Conservation (phyloP, 2,797 vertebrate species). For the Leptatherina wallacei region DNA sequence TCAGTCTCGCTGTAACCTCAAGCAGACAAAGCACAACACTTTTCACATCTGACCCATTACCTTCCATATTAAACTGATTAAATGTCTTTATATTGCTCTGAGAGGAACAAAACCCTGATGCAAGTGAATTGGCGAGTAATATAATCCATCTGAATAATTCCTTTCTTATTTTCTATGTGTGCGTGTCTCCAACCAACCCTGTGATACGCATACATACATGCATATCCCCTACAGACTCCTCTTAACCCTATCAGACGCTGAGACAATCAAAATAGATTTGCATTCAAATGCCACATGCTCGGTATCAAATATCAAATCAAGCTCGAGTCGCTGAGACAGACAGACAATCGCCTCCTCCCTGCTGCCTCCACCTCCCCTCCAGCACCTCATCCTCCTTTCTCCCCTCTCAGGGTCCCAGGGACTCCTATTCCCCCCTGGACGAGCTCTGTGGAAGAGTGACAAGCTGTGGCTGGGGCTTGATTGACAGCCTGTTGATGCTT, state of each 20-base stretch:
- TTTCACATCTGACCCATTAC: conserved; percentile 59
- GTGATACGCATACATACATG: conserved; percentile 58
- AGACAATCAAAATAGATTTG: conserved; percentile 83
- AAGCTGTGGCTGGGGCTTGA: conserved; percentile 70
- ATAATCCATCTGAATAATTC: conserved; percentile 70
- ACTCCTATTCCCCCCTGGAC: conserved; percentile 71
- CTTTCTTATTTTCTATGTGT: conserved; percentile 49
- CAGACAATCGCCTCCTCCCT: conserved; percentile 64
- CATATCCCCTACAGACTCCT: conserved; percentile 78
- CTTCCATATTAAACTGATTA: conserved; percentile 61
- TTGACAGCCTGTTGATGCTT: conserved; percentile 82
- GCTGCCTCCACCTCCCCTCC: conserved; percentile 33
- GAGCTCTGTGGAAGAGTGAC: conserved; percentile 71
- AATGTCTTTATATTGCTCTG: conserved; percentile 69
- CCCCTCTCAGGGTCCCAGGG: conserved; percentile 66
- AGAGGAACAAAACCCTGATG: conserved; percentile 57
- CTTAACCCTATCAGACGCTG: conserved; percentile 78
- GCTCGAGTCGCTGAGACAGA: conserved; percentile 70
- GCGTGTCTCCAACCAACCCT: conserved; percentile 40
- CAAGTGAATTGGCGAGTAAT: conserved; percentile 72
- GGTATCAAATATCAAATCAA: conserved; percentile 85
- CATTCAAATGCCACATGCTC: conserved; percentile 81
- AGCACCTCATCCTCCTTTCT: conserved; percentile 53
- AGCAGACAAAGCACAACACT: conserved; percentile 13
- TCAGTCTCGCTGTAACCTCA: conserved; percentile 25